Base-by-base conservation (phyloP, 2,797 vertebrate genomes). In the Pyrrhura leucotis region DNA sequence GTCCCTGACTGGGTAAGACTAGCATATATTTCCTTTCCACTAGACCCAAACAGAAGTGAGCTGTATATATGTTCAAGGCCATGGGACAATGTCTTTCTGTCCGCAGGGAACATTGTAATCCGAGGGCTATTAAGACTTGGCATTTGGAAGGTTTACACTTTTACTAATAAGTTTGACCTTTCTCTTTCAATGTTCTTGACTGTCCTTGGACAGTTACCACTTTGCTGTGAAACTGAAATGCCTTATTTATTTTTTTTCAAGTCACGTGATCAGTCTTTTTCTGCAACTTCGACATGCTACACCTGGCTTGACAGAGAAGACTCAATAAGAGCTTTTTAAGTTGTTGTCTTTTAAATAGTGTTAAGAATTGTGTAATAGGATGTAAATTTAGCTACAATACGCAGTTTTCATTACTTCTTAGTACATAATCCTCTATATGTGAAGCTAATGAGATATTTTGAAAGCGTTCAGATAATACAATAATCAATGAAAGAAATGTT, bases 151-250 rank as follows among this genome's bases (percentile, higher is more conserved):
- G 66, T 90, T 94, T 83, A 85, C 72, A 25, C 18, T 86, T 90
- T 85, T 84, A 40, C 50, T 96, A 92, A 73, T 75, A 95, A 81
- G 50, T 86, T 92, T 94, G 93, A 95, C 88, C 84, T 94, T 96
- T 95, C 81, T 76, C 59, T 90, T 95, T 88, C 69, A 67, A 7
- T 86, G 47, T 69, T 92, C 79, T 90, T 92, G 58, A 40, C 42
- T 63, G 76, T 84, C 88, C 86, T 95, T 93, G 73, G 56, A 66
- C 47, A 86, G 47, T 82, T 88, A 92, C 67, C 23, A 28, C 28
- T 93, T 76, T 28, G 15, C 85, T 73, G 21, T 67, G 42, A 81
- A 81, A 90, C 11, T 18, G 35, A 76, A 35, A 67, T 63, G 44
- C 12, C 2, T 63, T 35, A 48, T 39, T 58, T 48, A 21, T 35